These are phyloP conservation scores for Phocides pigmalion DNA, from an alignment of 1,140 invertebrate species.

Conservation along the genomic window DNA sequence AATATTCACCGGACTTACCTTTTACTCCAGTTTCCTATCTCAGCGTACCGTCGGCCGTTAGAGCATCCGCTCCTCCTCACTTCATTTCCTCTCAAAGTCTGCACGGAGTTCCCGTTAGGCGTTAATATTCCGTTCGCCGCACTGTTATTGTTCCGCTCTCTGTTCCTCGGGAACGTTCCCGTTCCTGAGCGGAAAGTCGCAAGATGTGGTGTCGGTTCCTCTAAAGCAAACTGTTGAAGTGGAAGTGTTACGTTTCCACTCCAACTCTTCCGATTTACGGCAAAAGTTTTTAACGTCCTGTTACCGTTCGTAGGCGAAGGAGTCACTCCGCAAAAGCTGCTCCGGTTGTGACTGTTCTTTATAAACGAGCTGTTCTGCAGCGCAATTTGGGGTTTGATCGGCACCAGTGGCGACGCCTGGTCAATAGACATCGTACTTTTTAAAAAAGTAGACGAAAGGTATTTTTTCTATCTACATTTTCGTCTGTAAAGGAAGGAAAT, in stretches of 20 bases:
- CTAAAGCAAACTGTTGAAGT: conserved; percentile 72
- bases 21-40: conserved; percentile 83
- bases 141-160: conserved; percentile 77
- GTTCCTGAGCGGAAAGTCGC: conserved; percentile 80
- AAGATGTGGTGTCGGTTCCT: conserved; percentile 68
- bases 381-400: conserved; percentile 80
- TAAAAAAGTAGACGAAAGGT: conserved; percentile 61
- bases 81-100: conserved; percentile 81
- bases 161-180: conserved; percentile 77
- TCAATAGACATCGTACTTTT: conserved; percentile 81
- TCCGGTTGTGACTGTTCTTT: conserved; percentile 80
- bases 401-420: conserved; percentile 80
- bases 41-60: conserved; percentile 81
- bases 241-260: conserved; percentile 81
- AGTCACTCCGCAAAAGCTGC: conserved; percentile 80
- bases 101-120: conserved; percentile 80
- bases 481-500: conserved; percentile 76
- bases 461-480: conserved; percentile 78
- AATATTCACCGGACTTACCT: conserved; percentile 62
- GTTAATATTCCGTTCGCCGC: conserved; percentile 78
- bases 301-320: conserved; percentile 74
- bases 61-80: conserved; percentile 77
- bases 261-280: conserved; percentile 82
- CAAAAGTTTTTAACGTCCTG: conserved; percentile 78
- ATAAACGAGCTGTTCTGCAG: conserved; percentile 80